Evolutionary conservation across 1,140 invertebrate species (phyloP), one percentile per base, ranked within the genome.

Genomic region (Dinoponera quadriceps): DNA sequence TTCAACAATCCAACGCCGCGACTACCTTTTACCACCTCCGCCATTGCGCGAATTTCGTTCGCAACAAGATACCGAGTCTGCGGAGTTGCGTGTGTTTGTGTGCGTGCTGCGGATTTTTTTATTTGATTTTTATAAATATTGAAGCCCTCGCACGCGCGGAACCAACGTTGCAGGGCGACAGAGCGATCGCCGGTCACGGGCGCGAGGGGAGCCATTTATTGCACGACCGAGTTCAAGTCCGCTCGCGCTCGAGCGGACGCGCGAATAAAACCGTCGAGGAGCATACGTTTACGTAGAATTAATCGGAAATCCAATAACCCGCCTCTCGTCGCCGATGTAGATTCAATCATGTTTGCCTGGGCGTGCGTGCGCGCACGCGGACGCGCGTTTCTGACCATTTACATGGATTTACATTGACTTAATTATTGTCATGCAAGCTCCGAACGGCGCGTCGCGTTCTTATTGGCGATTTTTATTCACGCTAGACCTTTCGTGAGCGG

Each of bases 261-360:
- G 75, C 75, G 75, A 80, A 80, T 71, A 80, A 80, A 80, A 80
- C 51, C 65, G 65, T 71, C 68, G 65, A 80, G 75, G 75, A 80
- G 75, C 75, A 71, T 71, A 80, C 74, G 74, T 77, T 77, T 77
- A 77, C 75, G 75, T 80, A 69, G 75, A 80, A 80, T 80, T 80
- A 80, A 80, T 80, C 75, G 75, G 75, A 80, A 71, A 80, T 71
- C 65, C 75, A 80, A 80, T 80, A 80, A 80, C 75, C 57, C 75
- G 65, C 51, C 33, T 80, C 75, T 80, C 75, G 74, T 77, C 74
- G 74, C 54, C 75, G 75, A 69, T 71, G 65, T 80, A 69, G 75
- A 80, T 80, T 80, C 75, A 80, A 69, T 80, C 75, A 71, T 80
- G 38, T 80, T 80, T 80, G 65, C 13, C 51, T 38, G 65, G 51